Evolutionary conservation across 2,797 vertebrate genomes (phyloP).

Genomic region (Gadopsis marmoratus): DNA sequence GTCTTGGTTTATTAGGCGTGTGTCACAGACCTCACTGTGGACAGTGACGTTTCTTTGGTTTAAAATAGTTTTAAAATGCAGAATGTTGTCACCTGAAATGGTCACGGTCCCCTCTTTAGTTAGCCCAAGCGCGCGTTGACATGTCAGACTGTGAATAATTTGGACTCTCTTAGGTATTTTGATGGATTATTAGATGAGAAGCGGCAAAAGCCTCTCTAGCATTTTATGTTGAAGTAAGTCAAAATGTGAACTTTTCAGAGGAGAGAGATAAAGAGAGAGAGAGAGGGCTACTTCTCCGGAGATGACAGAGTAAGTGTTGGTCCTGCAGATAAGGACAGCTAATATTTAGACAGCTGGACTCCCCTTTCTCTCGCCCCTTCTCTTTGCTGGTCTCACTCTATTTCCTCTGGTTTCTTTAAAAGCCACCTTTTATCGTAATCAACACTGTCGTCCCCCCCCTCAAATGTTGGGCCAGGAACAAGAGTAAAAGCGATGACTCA

Average conservation of each 20-base stretch:
- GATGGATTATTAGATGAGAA: not conserved
- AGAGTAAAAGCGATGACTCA: not conserved
- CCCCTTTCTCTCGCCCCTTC: slow-evolving; percentile 7
- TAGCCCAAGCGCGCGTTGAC: not conserved
- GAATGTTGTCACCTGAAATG: not conserved
- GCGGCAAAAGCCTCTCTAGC: not conserved
- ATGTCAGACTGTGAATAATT: not conserved
- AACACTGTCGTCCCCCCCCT: not conserved
- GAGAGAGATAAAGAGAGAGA: too few species aligned
- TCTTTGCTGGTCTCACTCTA: not conserved
- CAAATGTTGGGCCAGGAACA: not conserved
- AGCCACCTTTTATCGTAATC: slow-evolving; percentile 1
- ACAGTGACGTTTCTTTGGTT: not conserved
- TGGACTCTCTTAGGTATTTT: not conserved
- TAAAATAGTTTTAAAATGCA: not conserved
- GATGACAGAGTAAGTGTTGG: slow-evolving; percentile 43
- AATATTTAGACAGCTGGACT: slow-evolving; percentile 72
- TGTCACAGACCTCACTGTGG: not conserved
- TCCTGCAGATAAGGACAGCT: slow-evolving; percentile 56
- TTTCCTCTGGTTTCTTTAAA: slow-evolving; percentile 30
- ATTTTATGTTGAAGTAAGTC: not conserved
- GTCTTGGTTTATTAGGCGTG: not conserved
- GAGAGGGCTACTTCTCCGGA: not conserved
- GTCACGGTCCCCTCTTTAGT: not conserved
- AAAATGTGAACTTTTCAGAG: slow-evolving; percentile 2